Evolutionary conservation across 2,797 vertebrate genomes (phyloP), one percentile per base, ranked within the genome.

Genomic region (Poliocrania exsul): DNA sequence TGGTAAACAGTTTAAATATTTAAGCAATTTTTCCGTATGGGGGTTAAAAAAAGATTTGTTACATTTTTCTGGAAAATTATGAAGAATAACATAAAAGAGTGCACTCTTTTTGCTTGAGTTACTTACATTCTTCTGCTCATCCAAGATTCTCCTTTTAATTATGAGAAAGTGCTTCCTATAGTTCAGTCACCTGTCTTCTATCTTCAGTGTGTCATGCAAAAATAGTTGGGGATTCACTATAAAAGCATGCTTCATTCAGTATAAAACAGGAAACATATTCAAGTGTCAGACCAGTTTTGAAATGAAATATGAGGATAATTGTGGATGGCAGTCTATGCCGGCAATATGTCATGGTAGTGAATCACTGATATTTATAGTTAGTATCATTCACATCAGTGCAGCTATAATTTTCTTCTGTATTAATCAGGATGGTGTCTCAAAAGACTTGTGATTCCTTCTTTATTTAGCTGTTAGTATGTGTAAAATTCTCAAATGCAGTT

Each of bases 371-470:
- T 71, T 92, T 89, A 79, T 67, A 78, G 37, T 42, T 49, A 71
- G 46, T 61, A 61, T 65, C 46, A 60, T 81, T 90, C 86, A 83
- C 29, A 88, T 86, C 49, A 49, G 16, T 65, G 66, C 57, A 67
- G 49, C 69, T 90, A 60, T 78, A 78, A 83, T 88, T 90, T 95
- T 67, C 64, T 74, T 90, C 70, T 86, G 4, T 73, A 60, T 72
- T 78, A 88, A 78, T 88, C 69, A 78, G 53, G 26, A 81, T 57
- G 33, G 15, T 84, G n/a, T 67, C 78, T 85, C 50, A 54, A 38
- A 70, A 86, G 42, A 49, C 29, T 86, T 78, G 17, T 51, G 38
- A 67, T 93, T 95, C 73, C 42, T 71, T 83, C 53, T 38, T 71
- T 60, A 29, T 82, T 90, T 77, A 90, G 33, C 62, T 72, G 6